A percentile compares a stretch with the other conserved stretches of the same genome.
phyloP scores from a whole-genome alignment of 2,888 invertebrate species.

The Ferdinandea cuprea region DNA sequence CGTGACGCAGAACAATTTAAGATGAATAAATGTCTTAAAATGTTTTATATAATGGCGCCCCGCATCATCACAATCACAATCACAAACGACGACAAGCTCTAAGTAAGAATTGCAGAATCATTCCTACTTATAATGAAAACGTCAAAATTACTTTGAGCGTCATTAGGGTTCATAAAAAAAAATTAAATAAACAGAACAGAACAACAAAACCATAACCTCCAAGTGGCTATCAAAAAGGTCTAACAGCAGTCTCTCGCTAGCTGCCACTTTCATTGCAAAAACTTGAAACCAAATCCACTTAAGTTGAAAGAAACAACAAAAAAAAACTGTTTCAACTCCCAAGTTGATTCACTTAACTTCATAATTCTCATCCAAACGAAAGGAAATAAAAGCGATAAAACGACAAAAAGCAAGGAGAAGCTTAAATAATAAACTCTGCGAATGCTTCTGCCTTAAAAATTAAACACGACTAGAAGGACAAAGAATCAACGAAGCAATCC shows the following conservation, averaged over 20 bases:
- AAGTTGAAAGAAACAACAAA: not conserved
- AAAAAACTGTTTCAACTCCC: conserved; percentile 30
- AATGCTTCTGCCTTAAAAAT: conserved; percentile 29
- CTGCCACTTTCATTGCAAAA: conserved; percentile 28
- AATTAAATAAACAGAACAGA: no score
- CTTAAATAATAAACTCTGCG: conserved; percentile 37
- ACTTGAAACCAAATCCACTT: conserved; percentile 32
- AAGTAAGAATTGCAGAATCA: not conserved
- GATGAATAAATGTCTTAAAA: no score
- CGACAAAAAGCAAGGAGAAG: not conserved
- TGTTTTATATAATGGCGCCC: no score
- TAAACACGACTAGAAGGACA: conserved; percentile 26
- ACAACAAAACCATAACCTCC: not conserved
- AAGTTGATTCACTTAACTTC: conserved; percentile 30
- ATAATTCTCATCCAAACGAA: conserved; percentile 10
- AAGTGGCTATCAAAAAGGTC: not conserved
- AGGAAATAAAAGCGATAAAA: not conserved
- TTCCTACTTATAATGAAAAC: not conserved
- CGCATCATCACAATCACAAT: no score
- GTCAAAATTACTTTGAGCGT: not conserved
- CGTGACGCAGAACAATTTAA: no score
- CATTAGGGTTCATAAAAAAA: conserved; percentile 10
- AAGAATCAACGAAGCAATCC: not conserved
- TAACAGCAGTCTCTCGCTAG: not conserved
- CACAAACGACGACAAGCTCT: not conserved